Conservation (phyloP, 2,888 invertebrate species). For the Plebejus melissa region DNA sequence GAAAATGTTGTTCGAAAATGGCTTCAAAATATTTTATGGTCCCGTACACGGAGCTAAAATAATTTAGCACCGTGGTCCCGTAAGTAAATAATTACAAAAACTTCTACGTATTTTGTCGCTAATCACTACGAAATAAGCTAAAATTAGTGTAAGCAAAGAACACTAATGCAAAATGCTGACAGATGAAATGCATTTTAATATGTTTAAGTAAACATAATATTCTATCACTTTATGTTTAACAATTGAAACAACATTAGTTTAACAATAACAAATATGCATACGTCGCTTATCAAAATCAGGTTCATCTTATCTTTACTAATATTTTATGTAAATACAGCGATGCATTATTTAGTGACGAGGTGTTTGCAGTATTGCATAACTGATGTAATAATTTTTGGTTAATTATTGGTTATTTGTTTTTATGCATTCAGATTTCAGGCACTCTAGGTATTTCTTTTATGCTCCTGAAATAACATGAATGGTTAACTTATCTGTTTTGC, state of each 20-base stretch:
- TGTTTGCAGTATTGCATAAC: neutral
- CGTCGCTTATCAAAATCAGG: conserved; percentile 5
- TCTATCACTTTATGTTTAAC: neutral
- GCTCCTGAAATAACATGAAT: too few relatives aligned
- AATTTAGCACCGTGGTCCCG: too few relatives aligned
- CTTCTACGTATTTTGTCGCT: too few relatives aligned
- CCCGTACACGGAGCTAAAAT: too few relatives aligned
- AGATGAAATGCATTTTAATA: neutral
- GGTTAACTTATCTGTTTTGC: too few relatives aligned
- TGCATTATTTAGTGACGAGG: neutral
- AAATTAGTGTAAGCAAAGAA: too few relatives aligned
- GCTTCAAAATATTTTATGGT: too few relatives aligned
- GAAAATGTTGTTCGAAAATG: too few relatives aligned
- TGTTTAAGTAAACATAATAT: neutral
- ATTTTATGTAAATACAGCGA: neutral
- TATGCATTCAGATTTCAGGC: neutral
- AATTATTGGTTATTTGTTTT: neutral
- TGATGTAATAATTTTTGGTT: neutral
- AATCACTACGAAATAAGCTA: too few relatives aligned
- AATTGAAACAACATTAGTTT: neutral
- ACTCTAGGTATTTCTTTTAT: too few relatives aligned
- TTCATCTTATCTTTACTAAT: conserved; percentile 6
- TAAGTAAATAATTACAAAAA: too few relatives aligned
- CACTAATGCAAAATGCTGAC: neutral
- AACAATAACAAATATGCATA: neutral